Conservation (phyloP, 2,888 invertebrate species). For the Sarcophaga caerulescens region DNA sequence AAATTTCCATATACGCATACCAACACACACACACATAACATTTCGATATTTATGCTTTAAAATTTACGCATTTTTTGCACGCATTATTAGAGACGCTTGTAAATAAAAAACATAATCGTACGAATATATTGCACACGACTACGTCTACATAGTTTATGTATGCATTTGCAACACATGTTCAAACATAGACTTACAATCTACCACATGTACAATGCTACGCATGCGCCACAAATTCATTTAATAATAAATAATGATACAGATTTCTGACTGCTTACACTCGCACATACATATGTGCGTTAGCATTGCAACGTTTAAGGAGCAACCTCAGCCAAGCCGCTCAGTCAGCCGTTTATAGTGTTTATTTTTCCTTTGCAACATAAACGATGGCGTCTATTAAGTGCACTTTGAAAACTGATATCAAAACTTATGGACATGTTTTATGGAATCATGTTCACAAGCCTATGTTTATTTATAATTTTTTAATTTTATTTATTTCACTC, state of each 20-base stretch:
- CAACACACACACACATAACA: constrained; percentile 2
- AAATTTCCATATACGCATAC: background rate
- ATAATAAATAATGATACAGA: constrained; percentile 54
- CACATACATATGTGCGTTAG: background rate
- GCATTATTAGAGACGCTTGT: constrained; percentile 57
- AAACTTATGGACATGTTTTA: constrained; percentile 64
- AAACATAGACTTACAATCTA: too few species aligned
- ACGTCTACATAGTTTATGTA: background rate
- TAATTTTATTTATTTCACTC: constrained; percentile 34
- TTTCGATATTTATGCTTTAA: constrained; percentile 48
- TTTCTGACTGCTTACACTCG: constrained; percentile 3
- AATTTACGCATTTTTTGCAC: constrained; percentile 68
- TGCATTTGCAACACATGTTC: too few species aligned
- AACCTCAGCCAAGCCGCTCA: background rate
- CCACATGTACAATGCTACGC: background rate
- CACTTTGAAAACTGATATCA: constrained; percentile 63
- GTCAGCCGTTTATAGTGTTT: background rate
- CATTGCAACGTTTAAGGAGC: background rate
- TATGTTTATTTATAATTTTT: constrained; percentile 64
- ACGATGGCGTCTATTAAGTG: constrained; percentile 61
- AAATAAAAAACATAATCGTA: constrained; percentile 40
- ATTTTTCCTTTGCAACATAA: constrained; percentile 48
- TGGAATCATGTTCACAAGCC: constrained; percentile 62
- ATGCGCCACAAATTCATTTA: constrained; percentile 44
- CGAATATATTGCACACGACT: background rate